phyloP scores from a whole-genome alignment of 2,888 invertebrate genomes.

The Stegana nigrithorax region DNA sequence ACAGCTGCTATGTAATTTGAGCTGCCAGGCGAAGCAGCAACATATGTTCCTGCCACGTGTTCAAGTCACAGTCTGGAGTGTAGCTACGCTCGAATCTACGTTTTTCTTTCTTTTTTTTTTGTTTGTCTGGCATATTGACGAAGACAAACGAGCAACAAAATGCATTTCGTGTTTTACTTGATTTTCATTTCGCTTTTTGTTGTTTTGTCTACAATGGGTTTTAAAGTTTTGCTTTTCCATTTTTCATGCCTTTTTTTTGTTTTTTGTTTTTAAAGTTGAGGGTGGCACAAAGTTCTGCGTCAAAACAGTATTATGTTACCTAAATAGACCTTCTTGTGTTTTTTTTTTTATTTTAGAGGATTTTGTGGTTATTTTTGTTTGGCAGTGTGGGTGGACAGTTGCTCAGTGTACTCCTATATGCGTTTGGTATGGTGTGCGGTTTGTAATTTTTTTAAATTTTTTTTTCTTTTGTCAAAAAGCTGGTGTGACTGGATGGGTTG shows the following conservation, averaged over 20 bases:
- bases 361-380: not conserved
- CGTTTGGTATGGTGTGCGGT: not conserved
- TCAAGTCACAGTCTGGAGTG: not conserved
- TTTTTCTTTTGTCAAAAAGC: no score
- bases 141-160: conserved; percentile 58
- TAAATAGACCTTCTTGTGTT: conserved; percentile 1
- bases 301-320: conserved; percentile 12
- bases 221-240: not conserved
- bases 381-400: not conserved
- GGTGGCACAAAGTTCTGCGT: conserved; percentile 4
- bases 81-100: not conserved
- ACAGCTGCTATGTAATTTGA: conserved; percentile 43
- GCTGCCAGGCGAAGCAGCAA: conserved; percentile 29
- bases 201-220: not conserved
- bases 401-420: not conserved
- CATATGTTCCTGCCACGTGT: conserved; percentile 28
- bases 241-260: not conserved
- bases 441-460: no score
- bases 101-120: conserved; percentile 3
- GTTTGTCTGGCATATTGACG: conserved; percentile 44
- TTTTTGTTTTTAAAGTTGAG: not conserved
- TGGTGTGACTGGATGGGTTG: no score
- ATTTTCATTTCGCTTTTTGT: conserved; percentile 7
- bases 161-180: conserved; percentile 28
- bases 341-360: not conserved